Evolutionary conservation across 2,888 invertebrate species (phyloP).

Genomic region (Villa cingulata): DNA sequence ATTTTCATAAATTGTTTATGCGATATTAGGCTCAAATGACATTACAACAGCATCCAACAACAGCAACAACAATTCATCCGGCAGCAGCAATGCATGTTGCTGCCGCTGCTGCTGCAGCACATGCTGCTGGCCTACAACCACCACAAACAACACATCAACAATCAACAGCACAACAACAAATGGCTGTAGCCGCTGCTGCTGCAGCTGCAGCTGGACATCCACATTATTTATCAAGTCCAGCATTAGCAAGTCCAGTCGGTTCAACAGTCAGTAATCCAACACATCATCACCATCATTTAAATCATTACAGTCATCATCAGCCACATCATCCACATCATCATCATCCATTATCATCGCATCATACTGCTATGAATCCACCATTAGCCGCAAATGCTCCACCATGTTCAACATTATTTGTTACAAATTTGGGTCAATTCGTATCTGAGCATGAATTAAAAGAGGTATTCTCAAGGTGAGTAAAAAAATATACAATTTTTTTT

Average conservation of each 20-base stretch:
- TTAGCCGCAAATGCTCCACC: conserved; percentile 69
- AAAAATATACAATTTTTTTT: no score
- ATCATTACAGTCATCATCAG: not conserved
- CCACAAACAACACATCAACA: conserved; percentile 41
- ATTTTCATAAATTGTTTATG: not conserved
- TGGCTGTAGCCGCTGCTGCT: no score
- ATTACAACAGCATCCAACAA: conserved; percentile 39
- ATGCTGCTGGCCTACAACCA: conserved; percentile 37
- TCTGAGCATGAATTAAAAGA: conserved; percentile 98
- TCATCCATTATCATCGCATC: no score
- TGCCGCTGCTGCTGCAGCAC: no score
- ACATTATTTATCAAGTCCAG: conserved; percentile 80
- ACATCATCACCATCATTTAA: no score
- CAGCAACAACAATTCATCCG: conserved; percentile 45
- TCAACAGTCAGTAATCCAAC: conserved; percentile 39
- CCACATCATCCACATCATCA: no score
- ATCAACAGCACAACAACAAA: conserved; percentile 52
- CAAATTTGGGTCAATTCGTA: conserved; percentile 94
- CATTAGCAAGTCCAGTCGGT: conserved; percentile 80
- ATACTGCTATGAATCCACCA: conserved; percentile 40
- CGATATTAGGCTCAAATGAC: conserved; percentile 39
- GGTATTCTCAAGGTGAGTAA: conserved; percentile 84
- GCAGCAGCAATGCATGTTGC: conserved; percentile 59
- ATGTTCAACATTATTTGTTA: conserved; percentile 96
- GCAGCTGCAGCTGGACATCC: conserved; percentile 13